A percentile compares a stretch with the other conserved stretches of the same genome.
phyloP scores from a whole-genome alignment of 2,113 vertebrate genomes.

The Austrofundulus limnaeus region DNA sequence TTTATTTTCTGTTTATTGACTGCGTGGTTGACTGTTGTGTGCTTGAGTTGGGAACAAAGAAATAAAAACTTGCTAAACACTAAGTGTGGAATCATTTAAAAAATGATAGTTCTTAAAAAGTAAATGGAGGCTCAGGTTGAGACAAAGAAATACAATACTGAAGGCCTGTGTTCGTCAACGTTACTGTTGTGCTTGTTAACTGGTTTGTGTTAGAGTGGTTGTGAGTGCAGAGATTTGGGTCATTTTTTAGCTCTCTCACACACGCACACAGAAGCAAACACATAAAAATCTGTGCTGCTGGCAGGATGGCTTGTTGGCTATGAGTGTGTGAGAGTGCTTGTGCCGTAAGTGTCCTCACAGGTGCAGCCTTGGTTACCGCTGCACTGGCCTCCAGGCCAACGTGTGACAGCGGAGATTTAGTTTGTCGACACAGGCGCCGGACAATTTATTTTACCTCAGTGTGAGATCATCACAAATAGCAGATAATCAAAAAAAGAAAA shows the following conservation, averaged over 20 bases:
- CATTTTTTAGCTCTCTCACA: not conserved
- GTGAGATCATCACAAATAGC: slow-evolving; percentile 2
- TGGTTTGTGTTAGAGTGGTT: slow-evolving; percentile 17
- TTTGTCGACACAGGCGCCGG: slow-evolving; percentile 17
- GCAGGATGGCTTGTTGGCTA: slow-evolving; percentile 35
- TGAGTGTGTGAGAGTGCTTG: slow-evolving; percentile 19
- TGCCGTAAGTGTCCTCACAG: slow-evolving; percentile 41
- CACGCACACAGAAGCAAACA: slow-evolving; percentile 7
- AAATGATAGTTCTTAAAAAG: slow-evolving; percentile 14
- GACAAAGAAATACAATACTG: slow-evolving; percentile 11
- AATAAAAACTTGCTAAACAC: slow-evolving; percentile 1
- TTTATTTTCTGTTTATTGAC: slow-evolving; percentile 12
- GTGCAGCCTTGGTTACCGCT: slow-evolving; percentile 29
- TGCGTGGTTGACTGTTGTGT: slow-evolving; percentile 8
- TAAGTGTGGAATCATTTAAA: slow-evolving; percentile 17
- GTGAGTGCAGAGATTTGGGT: slow-evolving; percentile 23
- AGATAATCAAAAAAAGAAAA: no score
- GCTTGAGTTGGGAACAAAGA: slow-evolving; percentile 4
- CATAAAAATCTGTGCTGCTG: slow-evolving; percentile 19
- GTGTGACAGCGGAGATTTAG: slow-evolving; percentile 48
- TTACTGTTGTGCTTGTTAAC: slow-evolving; percentile 15
- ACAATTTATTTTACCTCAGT: slow-evolving; percentile 26
- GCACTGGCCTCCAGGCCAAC: slow-evolving; percentile 44
- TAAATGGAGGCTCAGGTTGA: slow-evolving; percentile 12
- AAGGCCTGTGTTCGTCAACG: slow-evolving; percentile 4